Evolutionary conservation across 2,888 invertebrate species (phyloP).

Genomic region (Cephus rjabovi): DNA sequence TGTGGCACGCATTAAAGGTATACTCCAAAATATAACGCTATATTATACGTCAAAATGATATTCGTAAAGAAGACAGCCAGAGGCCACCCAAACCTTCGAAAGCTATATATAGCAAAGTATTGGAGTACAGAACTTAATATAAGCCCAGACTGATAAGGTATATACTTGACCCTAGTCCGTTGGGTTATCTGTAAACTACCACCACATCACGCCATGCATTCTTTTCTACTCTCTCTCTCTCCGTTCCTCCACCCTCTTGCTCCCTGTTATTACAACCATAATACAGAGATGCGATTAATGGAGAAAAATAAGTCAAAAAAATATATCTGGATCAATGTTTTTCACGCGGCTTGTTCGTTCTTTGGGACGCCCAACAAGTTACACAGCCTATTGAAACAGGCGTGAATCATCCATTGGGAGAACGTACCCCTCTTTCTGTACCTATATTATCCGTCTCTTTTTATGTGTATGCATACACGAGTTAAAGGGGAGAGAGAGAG

Average conservation of each 20-base stretch:
- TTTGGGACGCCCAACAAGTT: background rate
- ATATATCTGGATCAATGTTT: background rate
- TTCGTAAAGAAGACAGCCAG: background rate
- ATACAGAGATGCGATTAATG: background rate
- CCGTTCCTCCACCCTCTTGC: background rate
- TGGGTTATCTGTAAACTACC: background rate
- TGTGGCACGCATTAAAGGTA: background rate
- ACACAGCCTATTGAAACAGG: background rate
- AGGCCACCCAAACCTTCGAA: background rate
- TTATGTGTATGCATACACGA: background rate
- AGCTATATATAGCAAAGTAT: background rate
- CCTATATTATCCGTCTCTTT: background rate
- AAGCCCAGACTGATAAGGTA: background rate
- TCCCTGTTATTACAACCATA: background rate
- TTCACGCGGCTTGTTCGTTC: background rate
- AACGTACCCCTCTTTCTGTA: background rate
- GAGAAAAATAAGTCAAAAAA: background rate
- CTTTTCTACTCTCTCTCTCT: background rate
- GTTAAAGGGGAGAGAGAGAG: background rate
- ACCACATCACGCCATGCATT: background rate
- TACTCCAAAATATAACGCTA: background rate
- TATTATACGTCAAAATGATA: background rate
- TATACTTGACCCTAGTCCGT: background rate
- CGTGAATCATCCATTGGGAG: background rate
- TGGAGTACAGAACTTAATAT: background rate